Evolutionary conservation across 2,797 vertebrate species (phyloP), one percentile per base, ranked within the genome.

Genomic region (Eulemur albifrons): DNA sequence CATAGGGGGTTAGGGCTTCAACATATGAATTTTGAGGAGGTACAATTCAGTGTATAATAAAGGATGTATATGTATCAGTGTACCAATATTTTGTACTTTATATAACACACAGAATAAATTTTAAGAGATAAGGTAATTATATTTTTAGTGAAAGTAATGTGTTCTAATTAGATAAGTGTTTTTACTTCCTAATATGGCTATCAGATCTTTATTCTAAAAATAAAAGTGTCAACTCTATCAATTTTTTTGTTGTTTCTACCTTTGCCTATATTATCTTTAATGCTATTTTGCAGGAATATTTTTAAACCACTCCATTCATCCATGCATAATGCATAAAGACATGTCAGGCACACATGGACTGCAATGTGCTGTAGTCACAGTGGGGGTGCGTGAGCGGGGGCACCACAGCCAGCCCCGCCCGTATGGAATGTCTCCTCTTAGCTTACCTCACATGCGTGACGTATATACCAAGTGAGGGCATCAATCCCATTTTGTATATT

Each of bases 171-270:
- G 65, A 50, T 83, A 38, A 83, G 45, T 93, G 15, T 86, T 90
- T 96, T 91, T 91, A 72, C 18, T 91, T 91, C 25, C n/a, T 82
- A 91, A 75, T 48, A 38, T 91, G 70, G 15, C 25, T 83, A 2
- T 77, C 52, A 72, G 61, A 93, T 30, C 48, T 87, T 87, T 81
- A 90, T 43, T 81, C 25, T 23, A 76, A 38, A 82, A 91, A 83
- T 76, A 63, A 69, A 88, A 82, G 21, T 72, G 6, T 76, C 48
- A 70, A 20, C 40, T 75, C 57, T 80, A 0, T 27, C 63, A 77
- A 63, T 83, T 76, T 90, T 82, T 63, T 83, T 18, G 17, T 81
- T 82, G 17, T 75, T 69, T 32, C 70, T 48, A 57, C 57, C n/a
- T 45, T 91, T 91, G 48, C 76, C 18, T 93, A 2, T 52, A 18